These are phyloP conservation scores for Delia radicum DNA, from an alignment of 1,140 invertebrate species.

Conservation along the genomic window DNA sequence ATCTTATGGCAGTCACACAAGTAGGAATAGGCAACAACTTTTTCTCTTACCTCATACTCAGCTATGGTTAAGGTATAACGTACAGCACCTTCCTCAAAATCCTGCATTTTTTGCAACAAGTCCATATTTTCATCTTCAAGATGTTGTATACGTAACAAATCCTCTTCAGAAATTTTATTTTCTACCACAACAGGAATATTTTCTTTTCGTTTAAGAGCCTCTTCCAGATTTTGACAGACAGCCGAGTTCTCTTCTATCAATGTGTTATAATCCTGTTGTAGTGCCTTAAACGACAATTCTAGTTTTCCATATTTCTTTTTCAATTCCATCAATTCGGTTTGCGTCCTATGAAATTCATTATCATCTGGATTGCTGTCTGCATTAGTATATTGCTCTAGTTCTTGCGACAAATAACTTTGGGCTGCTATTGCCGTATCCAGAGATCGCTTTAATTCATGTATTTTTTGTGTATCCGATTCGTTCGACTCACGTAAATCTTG, in stretches of 20 bases:
- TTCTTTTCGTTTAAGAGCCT: constrained; percentile 24
- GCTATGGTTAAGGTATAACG: constrained; percentile 40
- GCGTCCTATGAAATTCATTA: constrained; percentile 19
- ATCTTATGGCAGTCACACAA: too few relatives aligned
- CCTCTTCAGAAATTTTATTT: background rate
- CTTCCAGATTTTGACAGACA: constrained; percentile 33
- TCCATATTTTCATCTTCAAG: constrained; percentile 45
- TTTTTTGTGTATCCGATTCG: constrained; percentile 45
- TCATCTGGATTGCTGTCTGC: constrained; percentile 4
- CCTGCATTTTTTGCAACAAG: constrained; percentile 44
- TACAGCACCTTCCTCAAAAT: constrained; percentile 38
- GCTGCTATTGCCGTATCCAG: constrained; percentile 45
- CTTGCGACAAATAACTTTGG: constrained; percentile 43
- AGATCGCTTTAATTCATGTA: constrained; percentile 47
- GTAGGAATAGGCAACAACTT: background rate
- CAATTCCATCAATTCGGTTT: constrained; percentile 41
- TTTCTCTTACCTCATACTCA: constrained; percentile 40
- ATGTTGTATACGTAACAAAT: constrained; percentile 24
- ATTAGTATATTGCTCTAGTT: constrained; percentile 39
- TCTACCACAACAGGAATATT: background rate
- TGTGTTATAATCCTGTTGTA: constrained; percentile 42
- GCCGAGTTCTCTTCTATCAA: constrained; percentile 31
- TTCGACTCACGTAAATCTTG: constrained; percentile 34
- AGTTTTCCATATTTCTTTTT: constrained; percentile 36
- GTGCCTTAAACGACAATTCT: constrained; percentile 33